These are phyloP conservation scores for Cyclargus thomasi DNA, from an alignment of 1,140 invertebrate species.

Conservation along the genomic window DNA sequence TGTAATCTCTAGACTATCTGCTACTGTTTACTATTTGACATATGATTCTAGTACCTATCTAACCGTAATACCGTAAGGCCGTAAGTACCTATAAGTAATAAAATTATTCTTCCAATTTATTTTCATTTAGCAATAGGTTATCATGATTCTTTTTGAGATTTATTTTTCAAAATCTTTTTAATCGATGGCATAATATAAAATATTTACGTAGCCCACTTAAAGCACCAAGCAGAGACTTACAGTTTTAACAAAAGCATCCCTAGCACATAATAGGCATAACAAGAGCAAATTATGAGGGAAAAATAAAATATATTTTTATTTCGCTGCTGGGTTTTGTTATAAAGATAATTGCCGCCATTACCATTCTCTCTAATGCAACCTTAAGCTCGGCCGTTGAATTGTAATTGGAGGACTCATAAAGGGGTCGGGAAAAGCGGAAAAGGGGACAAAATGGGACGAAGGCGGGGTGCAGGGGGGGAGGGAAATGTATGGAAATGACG, in stretches of 20 bases:
- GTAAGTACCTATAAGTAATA: too few relatives aligned
- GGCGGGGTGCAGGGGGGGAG: conserved; percentile 37
- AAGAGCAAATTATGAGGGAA: background rate
- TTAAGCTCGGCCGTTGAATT: conserved; percentile 64
- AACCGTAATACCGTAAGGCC: too few relatives aligned
- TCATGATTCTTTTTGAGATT: too few relatives aligned
- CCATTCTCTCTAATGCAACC: conserved; percentile 65
- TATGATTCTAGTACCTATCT: too few relatives aligned
- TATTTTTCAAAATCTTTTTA: too few relatives aligned
- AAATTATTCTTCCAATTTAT: too few relatives aligned
- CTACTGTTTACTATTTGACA: too few relatives aligned
- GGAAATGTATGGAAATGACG: conserved; percentile 73
- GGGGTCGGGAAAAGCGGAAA: conserved; percentile 59
- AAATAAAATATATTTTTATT: conserved; percentile 20
- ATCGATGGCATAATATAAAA: too few relatives aligned
- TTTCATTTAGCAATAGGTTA: too few relatives aligned
- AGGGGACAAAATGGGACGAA: conserved; percentile 53
- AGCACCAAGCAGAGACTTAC: too few relatives aligned
- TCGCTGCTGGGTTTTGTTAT: conserved; percentile 23
- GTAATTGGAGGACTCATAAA: conserved; percentile 70
- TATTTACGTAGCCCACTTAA: too few relatives aligned
- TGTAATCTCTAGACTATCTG: too few relatives aligned
- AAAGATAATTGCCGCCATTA: conserved; percentile 63
- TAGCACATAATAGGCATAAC: background rate
- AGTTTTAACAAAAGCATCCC: background rate